Percentiles rank a stretch among this genome's conserved stretches.
These are phyloP conservation scores for Macroglossus sobrinus DNA, from an alignment of 2,113 vertebrate genomes.

Conservation along the genomic window DNA sequence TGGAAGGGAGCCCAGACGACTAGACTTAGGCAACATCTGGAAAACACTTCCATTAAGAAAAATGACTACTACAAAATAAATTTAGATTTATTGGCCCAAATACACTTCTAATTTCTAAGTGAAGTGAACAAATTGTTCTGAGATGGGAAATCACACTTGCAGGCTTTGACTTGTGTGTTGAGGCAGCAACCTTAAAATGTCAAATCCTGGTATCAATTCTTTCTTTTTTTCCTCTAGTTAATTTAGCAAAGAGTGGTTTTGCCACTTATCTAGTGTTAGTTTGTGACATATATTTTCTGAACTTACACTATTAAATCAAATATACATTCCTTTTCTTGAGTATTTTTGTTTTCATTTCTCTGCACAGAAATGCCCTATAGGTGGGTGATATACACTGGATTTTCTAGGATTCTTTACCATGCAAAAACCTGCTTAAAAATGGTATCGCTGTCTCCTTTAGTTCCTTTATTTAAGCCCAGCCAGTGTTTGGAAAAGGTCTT, in stretches of 20 bases:
- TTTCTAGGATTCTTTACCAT: not conserved
- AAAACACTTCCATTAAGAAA: conserved; percentile 86
- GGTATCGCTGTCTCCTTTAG: not conserved
- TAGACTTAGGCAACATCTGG: conserved; percentile 85
- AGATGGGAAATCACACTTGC: conserved; percentile 65
- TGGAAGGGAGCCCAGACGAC: conserved; percentile 82
- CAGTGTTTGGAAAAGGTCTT: not conserved
- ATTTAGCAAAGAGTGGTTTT: conserved; percentile 51
- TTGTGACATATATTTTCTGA: not conserved
- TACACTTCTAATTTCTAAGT: conserved; percentile 79
- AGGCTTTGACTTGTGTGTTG: conserved; percentile 34
- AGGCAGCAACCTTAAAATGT: conserved; percentile 48
- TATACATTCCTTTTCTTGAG: not conserved
- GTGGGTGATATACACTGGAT: not conserved
- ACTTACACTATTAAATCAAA: not conserved
- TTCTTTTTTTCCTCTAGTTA: not conserved
- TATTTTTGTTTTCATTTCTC: not conserved
- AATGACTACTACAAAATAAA: conserved; percentile 83
- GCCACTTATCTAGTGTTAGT: not conserved
- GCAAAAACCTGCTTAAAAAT: not conserved
- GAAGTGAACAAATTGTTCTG: conserved; percentile 82
- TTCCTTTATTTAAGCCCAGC: not conserved
- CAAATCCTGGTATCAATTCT: conserved; percentile 2
- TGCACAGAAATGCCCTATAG: not conserved
- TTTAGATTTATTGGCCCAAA: conserved; percentile 80